Evolutionary conservation across 2,113 vertebrate genomes (phyloP).

Genomic region (Macquaria australasica): DNA sequence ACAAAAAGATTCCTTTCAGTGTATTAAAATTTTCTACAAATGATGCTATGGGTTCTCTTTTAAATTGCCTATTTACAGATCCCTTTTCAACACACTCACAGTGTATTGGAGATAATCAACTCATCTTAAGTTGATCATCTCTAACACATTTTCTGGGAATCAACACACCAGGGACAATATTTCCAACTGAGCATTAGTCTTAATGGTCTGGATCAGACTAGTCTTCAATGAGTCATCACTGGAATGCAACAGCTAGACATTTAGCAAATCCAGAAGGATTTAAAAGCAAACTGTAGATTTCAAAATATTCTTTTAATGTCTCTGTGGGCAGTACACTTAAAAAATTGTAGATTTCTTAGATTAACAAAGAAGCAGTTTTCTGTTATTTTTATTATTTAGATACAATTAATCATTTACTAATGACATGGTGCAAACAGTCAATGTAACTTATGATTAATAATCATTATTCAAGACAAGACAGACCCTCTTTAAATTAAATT

Average conservation of each 20-base stretch:
- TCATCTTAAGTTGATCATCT: slow-evolving; percentile 24
- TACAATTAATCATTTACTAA: not conserved
- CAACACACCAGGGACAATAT: not conserved
- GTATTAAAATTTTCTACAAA: not conserved
- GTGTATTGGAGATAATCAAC: not conserved
- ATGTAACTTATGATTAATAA: slow-evolving; percentile 24
- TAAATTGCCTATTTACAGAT: not conserved
- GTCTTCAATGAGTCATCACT: slow-evolving; percentile 51
- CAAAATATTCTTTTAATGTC: not conserved
- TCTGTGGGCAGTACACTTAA: not conserved
- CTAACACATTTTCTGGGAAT: slow-evolving; percentile 34
- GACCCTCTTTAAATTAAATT: slow-evolving; percentile 39
- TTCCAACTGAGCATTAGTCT: slow-evolving; percentile 10
- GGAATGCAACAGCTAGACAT: slow-evolving; percentile 22
- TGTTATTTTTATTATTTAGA: not conserved
- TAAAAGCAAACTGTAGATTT: not conserved
- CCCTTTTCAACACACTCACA: not conserved
- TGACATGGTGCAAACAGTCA: slow-evolving; percentile 18
- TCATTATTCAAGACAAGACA: slow-evolving; percentile 24
- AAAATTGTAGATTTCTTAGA: not conserved
- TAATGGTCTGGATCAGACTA: slow-evolving; percentile 22
- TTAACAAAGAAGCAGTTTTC: not conserved
- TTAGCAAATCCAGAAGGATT: slow-evolving; percentile 22
- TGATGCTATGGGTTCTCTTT: not conserved
- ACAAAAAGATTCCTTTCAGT: not conserved